Base-by-base conservation (phyloP, 2,113 vertebrate genomes). In the Leiothrix lutea region DNA sequence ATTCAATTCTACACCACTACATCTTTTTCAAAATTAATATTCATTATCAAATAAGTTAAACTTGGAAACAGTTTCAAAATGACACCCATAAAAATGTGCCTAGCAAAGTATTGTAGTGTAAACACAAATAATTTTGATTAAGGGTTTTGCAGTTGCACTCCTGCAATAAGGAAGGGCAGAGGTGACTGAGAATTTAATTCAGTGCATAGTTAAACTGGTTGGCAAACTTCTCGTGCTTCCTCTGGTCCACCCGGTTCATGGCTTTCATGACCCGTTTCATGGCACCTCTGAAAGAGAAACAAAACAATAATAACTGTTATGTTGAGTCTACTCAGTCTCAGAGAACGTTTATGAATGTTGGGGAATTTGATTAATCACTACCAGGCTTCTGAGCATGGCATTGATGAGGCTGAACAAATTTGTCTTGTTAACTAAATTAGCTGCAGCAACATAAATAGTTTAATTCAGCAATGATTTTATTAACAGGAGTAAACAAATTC, bases 191-290 rank as follows among this genome's bases (percentile, higher is more conserved):
- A n/a, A 40, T 38, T 98, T 97, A 99, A 89, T 98, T 98, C 94
- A 99, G 97, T 2, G 99, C 99, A 2, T 99, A 99, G 98, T 99
- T 99, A 92, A 99, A 99, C 97, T 99, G 99, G 98, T 99, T 99
- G 86, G 99, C 98, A 97, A 99, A 99, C 97, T 99, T 99, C 78
- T 99, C 99, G 0, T 99, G 99, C 92, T 99, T 99, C 75, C 98
- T 98, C 69, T 57, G 96, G 98, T 99, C 99, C 81, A 98, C 92
- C 87, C 91, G 98, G 94, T 97, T 98, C 99, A 99, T 98, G 53
- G 98, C 98, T 25, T 98, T 95, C 58, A 98, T 94, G 7, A 99
- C 98, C 36, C 99, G 96, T 66, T 98, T 98, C 98, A 99, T 26
- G 15, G 98, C 94, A 14, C 98, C 98, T 98, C 99, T 99, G 97